A percentile compares a stretch with the other conserved stretches of the same genome.
Conservation (phyloP, 2,113 vertebrate genomes). For the Numida meleagris region DNA sequence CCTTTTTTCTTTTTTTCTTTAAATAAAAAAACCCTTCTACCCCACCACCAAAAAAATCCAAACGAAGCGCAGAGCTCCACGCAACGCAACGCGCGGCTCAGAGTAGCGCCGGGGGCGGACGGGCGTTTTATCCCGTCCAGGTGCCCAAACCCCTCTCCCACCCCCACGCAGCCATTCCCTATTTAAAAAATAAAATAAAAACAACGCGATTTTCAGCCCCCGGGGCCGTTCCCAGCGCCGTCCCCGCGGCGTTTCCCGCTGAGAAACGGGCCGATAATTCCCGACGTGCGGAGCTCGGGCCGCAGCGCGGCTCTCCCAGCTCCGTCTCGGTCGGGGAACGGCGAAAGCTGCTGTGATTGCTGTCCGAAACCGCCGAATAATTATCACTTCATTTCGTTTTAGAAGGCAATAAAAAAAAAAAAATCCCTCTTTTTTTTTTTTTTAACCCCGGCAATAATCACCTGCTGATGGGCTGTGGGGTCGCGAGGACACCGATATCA, state of each 20-base stretch:
- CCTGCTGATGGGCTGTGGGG: constrained; percentile 53
- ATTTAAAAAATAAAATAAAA: not conserved
- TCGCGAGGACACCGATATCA: constrained; percentile 49
- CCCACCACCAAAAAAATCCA: not conserved
- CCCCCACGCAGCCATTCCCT: not conserved
- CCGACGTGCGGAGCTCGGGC: not conserved
- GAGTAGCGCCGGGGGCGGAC: no score
- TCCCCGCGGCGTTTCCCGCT: not conserved
- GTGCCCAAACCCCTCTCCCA: no score
- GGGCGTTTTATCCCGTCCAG: no score
- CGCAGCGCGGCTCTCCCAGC: not conserved
- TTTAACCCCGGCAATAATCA: constrained; percentile 49
- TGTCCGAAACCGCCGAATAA: constrained; percentile 51
- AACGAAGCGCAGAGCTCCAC: not conserved
- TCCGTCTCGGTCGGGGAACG: not conserved
- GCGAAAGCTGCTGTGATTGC: constrained; percentile 41
- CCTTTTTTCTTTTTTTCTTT: not conserved
- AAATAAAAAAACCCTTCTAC: not conserved
- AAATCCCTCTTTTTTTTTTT: not conserved
- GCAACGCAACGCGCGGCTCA: no score
- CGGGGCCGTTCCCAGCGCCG: not conserved
- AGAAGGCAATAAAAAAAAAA: constrained; percentile 60
- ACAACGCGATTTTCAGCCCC: not conserved
- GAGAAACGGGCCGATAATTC: not conserved
- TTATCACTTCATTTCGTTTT: constrained; percentile 70